Percentiles rank a stretch among this genome's conserved stretches.
phyloP scores from a whole-genome alignment of 2,888 invertebrate species.

The Glyphotaelius pellucidus region DNA sequence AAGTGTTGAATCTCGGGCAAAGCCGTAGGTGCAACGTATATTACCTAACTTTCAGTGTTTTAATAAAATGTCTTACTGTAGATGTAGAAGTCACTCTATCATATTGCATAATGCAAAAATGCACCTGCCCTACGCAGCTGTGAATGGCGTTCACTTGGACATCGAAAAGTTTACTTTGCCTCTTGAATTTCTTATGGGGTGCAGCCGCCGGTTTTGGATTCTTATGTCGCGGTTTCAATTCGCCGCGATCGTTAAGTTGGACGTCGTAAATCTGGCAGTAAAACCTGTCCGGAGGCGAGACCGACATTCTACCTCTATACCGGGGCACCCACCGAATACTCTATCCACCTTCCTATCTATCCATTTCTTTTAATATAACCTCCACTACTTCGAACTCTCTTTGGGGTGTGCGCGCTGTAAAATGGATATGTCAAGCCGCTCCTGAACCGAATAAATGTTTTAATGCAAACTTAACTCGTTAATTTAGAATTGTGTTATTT shows the following conservation, averaged over 20 bases:
- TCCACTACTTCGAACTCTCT: neutral
- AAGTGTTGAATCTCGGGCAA: no score
- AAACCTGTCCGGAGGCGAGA: constrained; percentile 56
- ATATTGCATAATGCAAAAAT: neutral
- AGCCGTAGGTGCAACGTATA: no score
- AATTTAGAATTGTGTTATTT: neutral
- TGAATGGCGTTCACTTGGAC: neutral
- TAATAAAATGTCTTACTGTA: no score
- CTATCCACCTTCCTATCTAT: neutral
- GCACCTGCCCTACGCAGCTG: neutral
- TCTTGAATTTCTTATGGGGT: neutral
- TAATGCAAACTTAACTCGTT: neutral
- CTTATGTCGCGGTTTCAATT: constrained; percentile 54
- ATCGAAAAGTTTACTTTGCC: neutral
- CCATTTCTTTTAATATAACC: neutral
- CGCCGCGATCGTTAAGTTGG: constrained; percentile 62
- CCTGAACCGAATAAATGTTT: neutral
- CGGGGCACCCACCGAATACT: neutral
- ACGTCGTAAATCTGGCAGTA: constrained; percentile 63
- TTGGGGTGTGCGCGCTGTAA: neutral
- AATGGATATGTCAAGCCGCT: neutral
- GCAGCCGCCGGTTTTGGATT: constrained; percentile 19
- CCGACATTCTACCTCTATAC: neutral
- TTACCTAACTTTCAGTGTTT: no score
- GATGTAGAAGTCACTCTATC: neutral